Evolutionary conservation across 2,797 vertebrate species (phyloP), one percentile per base, ranked within the genome.

Genomic region (Darevskia nairensis): DNA sequence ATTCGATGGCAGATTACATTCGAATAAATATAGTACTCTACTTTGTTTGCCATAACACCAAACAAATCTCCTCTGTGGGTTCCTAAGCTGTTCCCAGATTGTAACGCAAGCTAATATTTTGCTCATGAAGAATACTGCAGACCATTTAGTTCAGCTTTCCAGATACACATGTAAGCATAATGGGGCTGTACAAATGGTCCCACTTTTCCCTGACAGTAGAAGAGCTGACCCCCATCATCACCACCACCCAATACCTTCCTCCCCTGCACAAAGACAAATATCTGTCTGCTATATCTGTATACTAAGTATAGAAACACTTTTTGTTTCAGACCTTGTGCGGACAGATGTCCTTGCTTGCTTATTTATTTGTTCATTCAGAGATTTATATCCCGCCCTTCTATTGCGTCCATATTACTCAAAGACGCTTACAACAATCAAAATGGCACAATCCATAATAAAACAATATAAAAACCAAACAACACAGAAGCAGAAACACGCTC

Each of bases 241-340:
- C 59, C 4, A 19, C 15, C 59, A 61, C 41, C 10, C 1, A 74
- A 84, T 32, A 59, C 23, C 3, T 19, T 39, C 46, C 19, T 71
- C 32, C 46, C 81, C 64, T 86, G 89, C 64, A 35, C 44, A 89
- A 88, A 78, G 80, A 19, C 59, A 61, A 61, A 80, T 23, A 87
- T 93, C 85, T 89, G 79, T 25, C 44, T 0, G 0, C 68, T 91
- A 76, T 23, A 87, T 93, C 85, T 89, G 82, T 35, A 50, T 0
- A 0, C 71, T 91, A 91, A 94, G 46, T 79, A 87, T 23, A 90
- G 68, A 0, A 1, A 32, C 81, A 87, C 79, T 84, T 39, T 89
- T 88, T 83, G 84, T 78, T 88, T 83, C 80, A 88, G 81, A 85
- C 8, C 81, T 89, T 89, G 82, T 44, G 85, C 82, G n/a, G 81